phyloP scores from a whole-genome alignment of 2,113 vertebrate species.

The Theristicus caerulescens region DNA sequence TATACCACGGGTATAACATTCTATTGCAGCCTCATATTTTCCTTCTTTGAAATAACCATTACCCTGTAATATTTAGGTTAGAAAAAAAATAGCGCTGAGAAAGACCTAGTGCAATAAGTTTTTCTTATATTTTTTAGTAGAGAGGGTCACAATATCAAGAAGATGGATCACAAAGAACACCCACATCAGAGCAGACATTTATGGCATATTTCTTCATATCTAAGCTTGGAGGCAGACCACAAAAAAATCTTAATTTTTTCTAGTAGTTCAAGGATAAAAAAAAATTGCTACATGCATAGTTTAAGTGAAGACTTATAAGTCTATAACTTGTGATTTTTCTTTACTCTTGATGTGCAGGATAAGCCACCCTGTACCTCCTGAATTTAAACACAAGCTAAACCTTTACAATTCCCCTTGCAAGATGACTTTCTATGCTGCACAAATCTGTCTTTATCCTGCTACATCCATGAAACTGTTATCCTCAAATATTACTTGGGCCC shows the following conservation, averaged over 20 bases:
- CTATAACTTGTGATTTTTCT: neutral
- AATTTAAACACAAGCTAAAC: neutral
- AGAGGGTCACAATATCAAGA: neutral
- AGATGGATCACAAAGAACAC: neutral
- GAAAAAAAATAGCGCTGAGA: neutral
- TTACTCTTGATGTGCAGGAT: neutral
- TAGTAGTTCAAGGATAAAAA: neutral
- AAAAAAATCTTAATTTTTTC: neutral
- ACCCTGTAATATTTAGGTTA: slow-evolving; percentile 75
- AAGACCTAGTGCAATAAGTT: neutral
- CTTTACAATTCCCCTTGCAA: neutral
- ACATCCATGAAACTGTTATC: neutral
- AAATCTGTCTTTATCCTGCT: neutral
- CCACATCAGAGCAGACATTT: neutral
- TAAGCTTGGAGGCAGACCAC: neutral
- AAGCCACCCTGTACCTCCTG: neutral
- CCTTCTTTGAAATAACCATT: slow-evolving; percentile 97
- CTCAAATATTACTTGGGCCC: neutral
- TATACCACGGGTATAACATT: slow-evolving; percentile 90
- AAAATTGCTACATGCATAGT: neutral
- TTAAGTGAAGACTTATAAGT: neutral
- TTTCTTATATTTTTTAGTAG: neutral
- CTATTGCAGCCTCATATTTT: slow-evolving; percentile 88
- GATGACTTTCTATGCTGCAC: rapidly evolving
- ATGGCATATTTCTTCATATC: neutral